Conservation (phyloP, 2,888 invertebrate species). For the Caenorhabditis japonica region DNA sequence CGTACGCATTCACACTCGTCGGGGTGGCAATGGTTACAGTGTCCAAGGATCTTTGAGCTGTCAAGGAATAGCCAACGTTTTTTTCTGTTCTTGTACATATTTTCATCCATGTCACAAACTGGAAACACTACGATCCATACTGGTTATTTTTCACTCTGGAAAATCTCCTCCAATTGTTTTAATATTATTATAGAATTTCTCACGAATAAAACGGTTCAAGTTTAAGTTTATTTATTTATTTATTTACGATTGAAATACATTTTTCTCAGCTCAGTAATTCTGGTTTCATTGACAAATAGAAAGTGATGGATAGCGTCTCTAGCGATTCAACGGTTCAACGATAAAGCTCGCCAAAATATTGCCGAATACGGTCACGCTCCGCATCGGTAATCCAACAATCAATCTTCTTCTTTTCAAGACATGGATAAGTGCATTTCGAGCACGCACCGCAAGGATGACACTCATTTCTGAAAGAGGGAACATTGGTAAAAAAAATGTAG, state of each 20-base stretch:
- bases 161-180: background rate
- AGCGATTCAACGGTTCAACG: too few relatives aligned
- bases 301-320: background rate
- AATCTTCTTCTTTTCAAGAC: too few relatives aligned
- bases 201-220: constrained; percentile 31
- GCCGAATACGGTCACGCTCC: too few relatives aligned
- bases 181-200: constrained; percentile 14
- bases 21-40: constrained; percentile 56
- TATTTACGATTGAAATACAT: background rate
- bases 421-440: too few relatives aligned
- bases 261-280: background rate
- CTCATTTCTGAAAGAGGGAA: too few relatives aligned
- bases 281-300: background rate
- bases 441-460: too few relatives aligned
- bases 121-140: background rate
- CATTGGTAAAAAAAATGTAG: too few relatives aligned
- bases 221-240: background rate
- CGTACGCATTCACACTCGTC: constrained; percentile 59
- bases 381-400: too few relatives aligned
- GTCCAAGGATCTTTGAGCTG: constrained; percentile 34
- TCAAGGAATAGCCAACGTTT: background rate
- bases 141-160: constrained; percentile 9
- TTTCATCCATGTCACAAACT: background rate
- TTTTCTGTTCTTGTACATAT: constrained; percentile 31
- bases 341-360: too few relatives aligned